Percentiles rank a stretch among this genome's conserved stretches.
phyloP scores from a whole-genome alignment of 2,888 invertebrate species.

The Megalurothrips usitatus region DNA sequence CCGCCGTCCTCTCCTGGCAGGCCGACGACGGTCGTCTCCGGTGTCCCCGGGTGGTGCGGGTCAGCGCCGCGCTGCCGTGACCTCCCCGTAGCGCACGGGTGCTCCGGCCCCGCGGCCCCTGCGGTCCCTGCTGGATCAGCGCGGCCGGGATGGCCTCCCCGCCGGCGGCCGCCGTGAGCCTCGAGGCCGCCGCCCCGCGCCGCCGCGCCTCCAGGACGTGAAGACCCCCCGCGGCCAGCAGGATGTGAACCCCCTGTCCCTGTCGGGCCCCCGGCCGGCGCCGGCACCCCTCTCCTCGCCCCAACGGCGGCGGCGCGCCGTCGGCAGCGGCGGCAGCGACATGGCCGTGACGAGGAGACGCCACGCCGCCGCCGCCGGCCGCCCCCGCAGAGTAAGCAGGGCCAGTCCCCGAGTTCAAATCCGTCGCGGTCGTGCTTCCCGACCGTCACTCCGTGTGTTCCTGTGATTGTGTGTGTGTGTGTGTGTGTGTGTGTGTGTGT shows the following conservation, averaged over 20 bases:
- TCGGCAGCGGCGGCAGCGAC: background rate
- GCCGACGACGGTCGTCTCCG: no score
- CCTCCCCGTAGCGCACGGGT: no score
- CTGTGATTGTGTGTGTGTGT: no score
- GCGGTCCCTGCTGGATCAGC: no score
- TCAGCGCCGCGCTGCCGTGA: no score
- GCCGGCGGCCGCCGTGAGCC: background rate
- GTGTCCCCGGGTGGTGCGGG: no score
- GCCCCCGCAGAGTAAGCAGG: background rate
- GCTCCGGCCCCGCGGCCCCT: no score
- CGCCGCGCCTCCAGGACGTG: background rate
- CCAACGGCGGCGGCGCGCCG: background rate
- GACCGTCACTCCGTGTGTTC: no score
- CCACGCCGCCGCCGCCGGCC: background rate
- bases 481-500: no score
- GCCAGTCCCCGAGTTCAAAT: no score
- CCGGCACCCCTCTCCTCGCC: background rate
- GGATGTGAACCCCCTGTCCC: conserved; percentile 4
- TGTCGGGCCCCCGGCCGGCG: background rate
- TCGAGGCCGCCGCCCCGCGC: background rate
- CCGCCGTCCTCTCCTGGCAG: background rate
- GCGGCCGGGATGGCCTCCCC: background rate
- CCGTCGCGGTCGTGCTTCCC: no score
- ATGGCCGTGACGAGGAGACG: conserved; percentile 11
- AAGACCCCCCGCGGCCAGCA: background rate